Evolutionary conservation across 2,888 invertebrate species (phyloP).

Genomic region (Xestobium rufovillosum): DNA sequence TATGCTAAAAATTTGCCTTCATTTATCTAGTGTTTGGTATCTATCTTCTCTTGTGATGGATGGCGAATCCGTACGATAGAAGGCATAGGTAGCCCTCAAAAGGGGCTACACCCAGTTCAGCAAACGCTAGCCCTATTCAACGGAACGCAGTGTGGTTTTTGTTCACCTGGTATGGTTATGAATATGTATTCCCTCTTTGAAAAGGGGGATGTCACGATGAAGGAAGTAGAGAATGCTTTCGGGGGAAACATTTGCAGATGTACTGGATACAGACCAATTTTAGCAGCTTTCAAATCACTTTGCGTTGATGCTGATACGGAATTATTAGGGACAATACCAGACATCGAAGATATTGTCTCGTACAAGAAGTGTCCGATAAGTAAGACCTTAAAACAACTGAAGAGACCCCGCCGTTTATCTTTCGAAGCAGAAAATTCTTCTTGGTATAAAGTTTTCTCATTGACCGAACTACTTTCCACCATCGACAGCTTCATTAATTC

Average conservation of each 20-base stretch:
- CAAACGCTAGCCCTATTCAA: constrained; percentile 50
- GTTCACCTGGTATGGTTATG: constrained; percentile 72
- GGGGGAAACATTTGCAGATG: constrained; percentile 68
- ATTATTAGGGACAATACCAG: constrained; percentile 33
- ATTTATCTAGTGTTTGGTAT: constrained; percentile 46
- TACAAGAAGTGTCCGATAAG: too few species aligned
- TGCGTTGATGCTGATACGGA: constrained; percentile 44
- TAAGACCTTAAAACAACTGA: too few species aligned
- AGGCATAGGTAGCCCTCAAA: constrained; percentile 54
- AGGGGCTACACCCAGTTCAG: constrained; percentile 59
- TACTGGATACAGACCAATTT: constrained; percentile 59
- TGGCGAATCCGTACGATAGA: constrained; percentile 67
- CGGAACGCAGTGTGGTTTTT: constrained; percentile 64
- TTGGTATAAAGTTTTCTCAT: constrained; percentile 53
- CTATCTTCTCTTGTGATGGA: constrained; percentile 48
- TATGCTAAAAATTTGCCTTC: not conserved
- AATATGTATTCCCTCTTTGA: constrained; percentile 55
- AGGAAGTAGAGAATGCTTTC: constrained; percentile 61
- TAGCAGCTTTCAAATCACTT: constrained; percentile 57
- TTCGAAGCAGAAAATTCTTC: constrained; percentile 37
- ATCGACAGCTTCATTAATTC: constrained; percentile 43
- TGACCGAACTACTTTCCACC: constrained; percentile 52
- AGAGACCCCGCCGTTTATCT: too few species aligned
- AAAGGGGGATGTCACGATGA: constrained; percentile 45
- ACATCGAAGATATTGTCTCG: constrained; percentile 43